Evolutionary conservation across 2,888 invertebrate species (phyloP), one percentile per base, ranked within the genome.

Genomic region (Mamestra brassicae): DNA sequence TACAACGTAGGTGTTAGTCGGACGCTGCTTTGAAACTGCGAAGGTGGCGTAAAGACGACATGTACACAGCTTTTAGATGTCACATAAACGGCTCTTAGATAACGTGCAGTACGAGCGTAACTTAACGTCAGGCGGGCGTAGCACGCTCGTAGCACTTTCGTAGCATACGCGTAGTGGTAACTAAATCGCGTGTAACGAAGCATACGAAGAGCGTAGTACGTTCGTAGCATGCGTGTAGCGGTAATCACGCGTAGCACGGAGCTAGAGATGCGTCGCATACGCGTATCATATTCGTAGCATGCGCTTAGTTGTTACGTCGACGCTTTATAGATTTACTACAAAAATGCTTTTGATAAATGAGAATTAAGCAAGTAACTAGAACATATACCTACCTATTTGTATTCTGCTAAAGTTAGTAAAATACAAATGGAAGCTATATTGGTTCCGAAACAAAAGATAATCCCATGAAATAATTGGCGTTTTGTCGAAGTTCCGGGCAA

Each of bases 1-100:
- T 47, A 36, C 26, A 66, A 60, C 34, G 34, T 78, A 55, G 47
- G 71, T 42, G 61, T 71, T 36, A 60, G 60, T 55, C 11, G 7
- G 26, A 42, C 36, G 5, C 1, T 26, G 26, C 26, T 36, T 62
- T 36, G 34, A 50, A 38, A 38, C 11, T 52, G 11, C 11, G 70
- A 55, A 45, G 77, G 42, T 42, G 38, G 34, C 34, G 11, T n/a
- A 17, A 36, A 4, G 34, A 45, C 36, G 45, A 26, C 17, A n/a
- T 11, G 50, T 55, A 50, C 17, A 54, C n/a, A 47, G 4, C 13
- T 36, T 13, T 26, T 57, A 64, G 8, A 15, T 55, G 62, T 55
- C 47, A 15, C 38, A 38, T 50, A 6, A 36, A 36, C n/a, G 42
- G 15, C 13, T 60, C 45, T 6, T 60, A 68, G 13, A 52, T 42